phyloP scores from a whole-genome alignment of 53 echinoderm and acorn worm genomes.

The Echinarachnius parma region DNA sequence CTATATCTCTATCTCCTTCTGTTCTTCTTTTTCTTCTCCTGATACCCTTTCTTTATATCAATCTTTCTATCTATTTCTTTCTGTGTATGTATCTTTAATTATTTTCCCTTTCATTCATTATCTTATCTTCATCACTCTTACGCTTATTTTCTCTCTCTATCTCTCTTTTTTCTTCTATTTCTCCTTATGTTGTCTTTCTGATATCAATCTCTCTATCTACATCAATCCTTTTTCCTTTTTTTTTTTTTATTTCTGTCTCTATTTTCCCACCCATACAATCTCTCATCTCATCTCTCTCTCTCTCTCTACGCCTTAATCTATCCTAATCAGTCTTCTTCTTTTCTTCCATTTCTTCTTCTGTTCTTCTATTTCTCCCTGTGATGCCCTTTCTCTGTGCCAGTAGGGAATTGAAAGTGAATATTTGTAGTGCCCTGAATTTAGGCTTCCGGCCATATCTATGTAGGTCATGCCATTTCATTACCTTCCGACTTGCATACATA shows the following conservation, averaged over 20 bases:
- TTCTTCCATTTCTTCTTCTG: not conserved
- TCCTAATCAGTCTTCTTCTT: not conserved
- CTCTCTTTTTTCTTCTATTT: not conserved
- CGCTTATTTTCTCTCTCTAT: not conserved
- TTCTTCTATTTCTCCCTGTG: not conserved
- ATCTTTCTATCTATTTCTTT: not conserved
- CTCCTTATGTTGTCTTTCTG: not conserved
- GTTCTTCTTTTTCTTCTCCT: not conserved
- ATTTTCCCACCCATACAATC: not conserved
- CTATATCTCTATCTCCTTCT: not conserved
- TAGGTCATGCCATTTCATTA: too few relatives aligned
- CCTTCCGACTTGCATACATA: too few relatives aligned
- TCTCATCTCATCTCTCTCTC: not conserved
- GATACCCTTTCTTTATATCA: not conserved
- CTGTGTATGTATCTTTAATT: not conserved
- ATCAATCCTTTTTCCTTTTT: not conserved
- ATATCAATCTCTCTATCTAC: not conserved
- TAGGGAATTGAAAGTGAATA: too few relatives aligned
- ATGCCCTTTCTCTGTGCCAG: too few relatives aligned
- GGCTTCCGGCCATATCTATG: too few relatives aligned
- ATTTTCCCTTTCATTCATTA: not conserved
- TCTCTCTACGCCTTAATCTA: not conserved
- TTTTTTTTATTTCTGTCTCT: not conserved
- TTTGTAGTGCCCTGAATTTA: too few relatives aligned
- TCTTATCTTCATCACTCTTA: not conserved